Percentiles rank a stretch among this genome's conserved stretches.
Evolutionary conservation across 2,888 invertebrate genomes (phyloP).

Genomic region (Galeopsomyia nigrocyanea): DNA sequence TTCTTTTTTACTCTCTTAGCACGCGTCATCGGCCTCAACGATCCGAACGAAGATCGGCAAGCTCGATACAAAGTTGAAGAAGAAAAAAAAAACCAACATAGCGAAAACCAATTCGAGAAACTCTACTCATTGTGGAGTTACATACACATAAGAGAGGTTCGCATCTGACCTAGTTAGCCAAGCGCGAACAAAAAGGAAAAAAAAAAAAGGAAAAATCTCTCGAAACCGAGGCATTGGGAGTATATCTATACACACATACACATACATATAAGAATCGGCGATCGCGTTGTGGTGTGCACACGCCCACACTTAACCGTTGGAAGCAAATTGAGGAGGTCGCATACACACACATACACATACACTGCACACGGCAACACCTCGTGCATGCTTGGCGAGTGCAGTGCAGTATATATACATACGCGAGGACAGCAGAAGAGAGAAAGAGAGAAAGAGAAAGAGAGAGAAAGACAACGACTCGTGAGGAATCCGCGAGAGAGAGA

Average conservation of each 20-base stretch:
- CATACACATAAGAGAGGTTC: no score
- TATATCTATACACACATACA: background rate
- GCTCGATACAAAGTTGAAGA: no score
- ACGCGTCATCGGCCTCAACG: no score
- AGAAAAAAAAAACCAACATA: no score
- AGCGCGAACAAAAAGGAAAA: background rate
- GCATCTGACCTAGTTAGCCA: no score
- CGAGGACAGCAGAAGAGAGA: background rate
- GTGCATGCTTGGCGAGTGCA: no score
- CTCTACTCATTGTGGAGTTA: no score
- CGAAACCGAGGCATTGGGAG: background rate
- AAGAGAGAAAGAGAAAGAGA: conserved; percentile 7
- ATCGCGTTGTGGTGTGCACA: no score
- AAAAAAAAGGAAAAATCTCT: conserved; percentile 1
- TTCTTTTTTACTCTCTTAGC: no score
- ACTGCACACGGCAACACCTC: background rate
- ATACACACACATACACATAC: conserved; percentile 6
- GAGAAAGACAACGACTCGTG: conserved; percentile 47
- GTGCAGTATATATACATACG: conserved; percentile 3
- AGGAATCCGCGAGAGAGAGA: conserved; percentile 38
- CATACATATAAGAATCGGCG: background rate
- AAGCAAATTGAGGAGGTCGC: conserved; percentile 47
- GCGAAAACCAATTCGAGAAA: no score
- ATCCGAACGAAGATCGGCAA: no score
- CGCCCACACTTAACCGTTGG: background rate